Evolutionary conservation across 2,797 vertebrate species (phyloP), one percentile per base, ranked within the genome.

Genomic region (Thripadectes ignobilis): DNA sequence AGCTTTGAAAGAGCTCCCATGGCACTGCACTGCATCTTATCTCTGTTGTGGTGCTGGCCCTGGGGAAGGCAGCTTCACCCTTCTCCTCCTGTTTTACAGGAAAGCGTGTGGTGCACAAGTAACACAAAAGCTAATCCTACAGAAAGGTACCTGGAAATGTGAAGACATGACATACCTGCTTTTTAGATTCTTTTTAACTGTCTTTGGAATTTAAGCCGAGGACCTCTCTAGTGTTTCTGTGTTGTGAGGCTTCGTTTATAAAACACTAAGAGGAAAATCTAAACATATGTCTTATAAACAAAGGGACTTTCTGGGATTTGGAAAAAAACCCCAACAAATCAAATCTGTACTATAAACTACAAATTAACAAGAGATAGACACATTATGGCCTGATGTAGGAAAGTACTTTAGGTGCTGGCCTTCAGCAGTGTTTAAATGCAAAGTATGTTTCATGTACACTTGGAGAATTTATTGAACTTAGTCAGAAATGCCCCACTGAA

Each of bases 71-170:
- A 32, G 6, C 52, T n/a, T 78, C 2, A 4, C 38, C 41, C 34
- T 75, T 15, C 57, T 84, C 15, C 36, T 43, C 16, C 7, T 22
- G 48, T 24, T 83, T 30, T 3, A 77, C 9, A n/a, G 30, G 61
- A 38, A 74, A 80, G 24, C 0, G 0, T 23, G n/a, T 0, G 1
- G 49, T 32, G 43, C 38, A 14, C 19, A 55, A 46, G 48, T 18
- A 63, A 68, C 17, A 19, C 23, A 73, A n/a, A 67, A 59, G 36
- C 16, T 65, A 48, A 26, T 26, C 27, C 48, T 57, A 7, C 7
- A 54, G 34, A 72, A 81, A 80, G 36, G 49, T n/a, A 24, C 5
- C 1, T 29, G 61, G 74, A 52, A 43, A 30, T 11, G 16, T 8
- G n/a, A 48, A 80, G 54, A 29, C 38, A 43, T 48, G 39, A 38